Evolutionary conservation across 2,113 vertebrate species (phyloP).

Genomic region (Neogobius melanostomus): DNA sequence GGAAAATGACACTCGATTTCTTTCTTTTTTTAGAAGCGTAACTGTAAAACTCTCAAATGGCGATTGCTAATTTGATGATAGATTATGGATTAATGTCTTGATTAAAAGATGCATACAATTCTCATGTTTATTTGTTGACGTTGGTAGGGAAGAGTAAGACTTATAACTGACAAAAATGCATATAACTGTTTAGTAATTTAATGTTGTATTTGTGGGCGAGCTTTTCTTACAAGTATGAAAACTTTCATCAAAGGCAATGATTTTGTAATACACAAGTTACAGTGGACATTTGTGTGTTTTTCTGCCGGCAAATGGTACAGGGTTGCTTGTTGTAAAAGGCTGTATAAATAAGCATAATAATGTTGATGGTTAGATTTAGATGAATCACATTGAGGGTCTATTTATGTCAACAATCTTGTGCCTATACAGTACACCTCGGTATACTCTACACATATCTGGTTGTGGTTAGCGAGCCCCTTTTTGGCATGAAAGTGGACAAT

Average conservation of each 20-base stretch:
- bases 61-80: too few species aligned
- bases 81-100: too few species aligned
- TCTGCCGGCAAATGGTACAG: not conserved
- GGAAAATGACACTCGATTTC: too few species aligned
- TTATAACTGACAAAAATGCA: too few species aligned
- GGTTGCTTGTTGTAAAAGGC: not conserved
- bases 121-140: too few species aligned
- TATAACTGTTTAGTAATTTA: too few species aligned
- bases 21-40: too few species aligned
- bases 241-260: not conserved
- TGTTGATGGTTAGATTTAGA: not conserved
- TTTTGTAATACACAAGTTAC: not conserved
- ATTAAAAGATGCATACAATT: too few species aligned
- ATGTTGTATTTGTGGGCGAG: too few species aligned
- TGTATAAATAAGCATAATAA: not conserved
- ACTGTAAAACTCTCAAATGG: too few species aligned
- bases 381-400: not conserved
- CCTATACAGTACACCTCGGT: slow-evolving; percentile 18
- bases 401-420: not conserved
- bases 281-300: not conserved
- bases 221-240: too few species aligned
- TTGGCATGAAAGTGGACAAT: slow-evolving; percentile 51
- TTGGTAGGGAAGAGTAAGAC: too few species aligned
- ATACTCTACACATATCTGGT: slow-evolving; percentile 23
- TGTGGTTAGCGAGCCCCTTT: slow-evolving; percentile 32